Percentiles rank a stretch among this genome's conserved stretches.
Evolutionary conservation across 2,797 vertebrate species (phyloP).

Genomic region (Pipistrellus pygmaeus): DNA sequence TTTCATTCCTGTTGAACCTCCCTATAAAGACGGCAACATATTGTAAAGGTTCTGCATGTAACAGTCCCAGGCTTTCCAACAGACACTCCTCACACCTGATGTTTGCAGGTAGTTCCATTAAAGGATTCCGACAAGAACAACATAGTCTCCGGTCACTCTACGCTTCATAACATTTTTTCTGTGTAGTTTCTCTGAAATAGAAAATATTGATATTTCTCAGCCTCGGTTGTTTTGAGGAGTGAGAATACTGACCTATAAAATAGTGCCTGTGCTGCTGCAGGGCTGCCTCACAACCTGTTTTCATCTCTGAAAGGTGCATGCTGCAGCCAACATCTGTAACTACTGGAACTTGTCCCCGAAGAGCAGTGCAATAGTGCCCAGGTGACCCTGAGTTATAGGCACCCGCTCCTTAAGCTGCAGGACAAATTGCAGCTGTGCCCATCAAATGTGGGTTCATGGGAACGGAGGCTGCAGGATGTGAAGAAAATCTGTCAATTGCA

Average conservation of each 20-base stretch:
- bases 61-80: not conserved
- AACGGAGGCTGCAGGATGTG: not conserved
- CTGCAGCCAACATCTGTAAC: not conserved
- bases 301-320: not conserved
- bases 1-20: not conserved
- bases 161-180: not conserved
- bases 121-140: not conserved
- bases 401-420: not conserved
- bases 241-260: not conserved
- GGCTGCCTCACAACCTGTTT: not conserved
- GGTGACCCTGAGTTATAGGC: not conserved
- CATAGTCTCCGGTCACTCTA: not conserved
- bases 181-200: conserved; percentile 11
- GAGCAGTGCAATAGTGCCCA: not conserved
- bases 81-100: not conserved
- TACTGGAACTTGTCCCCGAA: not conserved
- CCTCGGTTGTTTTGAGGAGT: not conserved
- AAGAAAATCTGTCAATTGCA: not conserved
- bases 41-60: not conserved
- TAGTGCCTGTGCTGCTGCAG: not conserved
- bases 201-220: not conserved
- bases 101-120: not conserved
- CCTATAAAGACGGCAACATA: not conserved
- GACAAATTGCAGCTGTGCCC: not conserved
- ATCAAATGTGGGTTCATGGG: not conserved